phyloP scores from a whole-genome alignment of 1,140 invertebrate species.

The Saxidomus purpurata region DNA sequence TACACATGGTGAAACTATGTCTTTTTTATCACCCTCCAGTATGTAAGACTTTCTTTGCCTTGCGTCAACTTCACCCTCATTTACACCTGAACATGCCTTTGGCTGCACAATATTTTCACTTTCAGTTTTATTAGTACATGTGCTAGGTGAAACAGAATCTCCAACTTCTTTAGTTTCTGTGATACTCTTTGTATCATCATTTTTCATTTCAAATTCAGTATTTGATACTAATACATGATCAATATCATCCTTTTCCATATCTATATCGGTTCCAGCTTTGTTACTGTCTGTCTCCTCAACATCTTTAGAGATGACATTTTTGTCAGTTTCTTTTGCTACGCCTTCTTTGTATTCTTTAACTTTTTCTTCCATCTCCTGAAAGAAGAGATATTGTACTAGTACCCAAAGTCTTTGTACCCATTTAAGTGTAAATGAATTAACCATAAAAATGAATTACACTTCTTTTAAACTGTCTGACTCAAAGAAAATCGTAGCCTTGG shows the following conservation, averaged over 20 bases:
- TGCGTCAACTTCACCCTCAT: background rate
- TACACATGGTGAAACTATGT: constrained; percentile 55
- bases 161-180: background rate
- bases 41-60: background rate
- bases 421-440: too few species aligned
- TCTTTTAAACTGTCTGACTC: too few species aligned
- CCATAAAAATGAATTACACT: too few species aligned
- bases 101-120: background rate
- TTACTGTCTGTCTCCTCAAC: background rate
- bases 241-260: background rate
- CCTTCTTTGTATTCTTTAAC: background rate
- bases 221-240: background rate
- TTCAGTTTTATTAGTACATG: background rate
- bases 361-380: constrained; percentile 16
- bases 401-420: too few species aligned
- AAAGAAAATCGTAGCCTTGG: too few species aligned
- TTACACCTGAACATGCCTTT: background rate
- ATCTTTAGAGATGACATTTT: background rate
- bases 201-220: background rate
- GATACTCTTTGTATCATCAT: background rate
- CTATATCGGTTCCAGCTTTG: background rate
- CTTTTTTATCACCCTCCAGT: background rate
- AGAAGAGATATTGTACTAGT: background rate
- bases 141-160: background rate
- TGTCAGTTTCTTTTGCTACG: background rate